A percentile compares a stretch with the other conserved stretches of the same genome.
Conservation (phyloP, 2,113 vertebrate species). For the Trichomycterus rosablanca region DNA sequence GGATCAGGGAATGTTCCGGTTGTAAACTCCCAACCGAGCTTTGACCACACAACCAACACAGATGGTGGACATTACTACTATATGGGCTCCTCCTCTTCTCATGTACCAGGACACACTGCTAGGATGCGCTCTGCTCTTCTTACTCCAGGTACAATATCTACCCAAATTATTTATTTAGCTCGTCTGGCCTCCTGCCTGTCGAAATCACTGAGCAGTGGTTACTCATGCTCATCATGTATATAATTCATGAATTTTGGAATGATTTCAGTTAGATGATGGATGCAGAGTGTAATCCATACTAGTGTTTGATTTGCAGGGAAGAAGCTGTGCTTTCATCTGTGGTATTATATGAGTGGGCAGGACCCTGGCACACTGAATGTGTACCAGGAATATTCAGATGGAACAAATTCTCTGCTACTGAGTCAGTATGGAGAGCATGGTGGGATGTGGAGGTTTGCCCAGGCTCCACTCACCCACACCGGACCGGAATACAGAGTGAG, state of each 20-base stretch:
- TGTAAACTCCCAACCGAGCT: constrained; percentile 54
- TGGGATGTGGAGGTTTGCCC: constrained; percentile 58
- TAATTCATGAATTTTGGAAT: too few relatives aligned
- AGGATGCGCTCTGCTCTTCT: constrained; percentile 58
- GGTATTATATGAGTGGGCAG: constrained; percentile 66
- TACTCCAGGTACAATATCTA: constrained; percentile 57
- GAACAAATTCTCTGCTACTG: constrained; percentile 50
- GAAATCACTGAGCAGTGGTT: too few relatives aligned
- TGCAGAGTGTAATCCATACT: neutral
- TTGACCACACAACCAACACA: constrained; percentile 67
- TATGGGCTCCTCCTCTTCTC: constrained; percentile 47
- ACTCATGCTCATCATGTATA: too few relatives aligned
- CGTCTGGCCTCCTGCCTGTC: neutral
- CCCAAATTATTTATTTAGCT: too few relatives aligned
- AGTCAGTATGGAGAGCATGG: constrained; percentile 60
- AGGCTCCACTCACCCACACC: constrained; percentile 50
- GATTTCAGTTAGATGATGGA: too few relatives aligned
- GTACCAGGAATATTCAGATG: constrained; percentile 54
- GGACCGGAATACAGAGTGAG: constrained; percentile 59
- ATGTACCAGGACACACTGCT: constrained; percentile 47
- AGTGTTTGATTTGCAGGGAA: constrained; percentile 46
- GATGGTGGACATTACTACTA: constrained; percentile 57
- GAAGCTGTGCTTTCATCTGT: constrained; percentile 61
- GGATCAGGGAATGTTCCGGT: constrained; percentile 47
- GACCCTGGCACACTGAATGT: constrained; percentile 58